Conservation (phyloP, 2,888 invertebrate species). For the Xestoiulus laeticollis region DNA sequence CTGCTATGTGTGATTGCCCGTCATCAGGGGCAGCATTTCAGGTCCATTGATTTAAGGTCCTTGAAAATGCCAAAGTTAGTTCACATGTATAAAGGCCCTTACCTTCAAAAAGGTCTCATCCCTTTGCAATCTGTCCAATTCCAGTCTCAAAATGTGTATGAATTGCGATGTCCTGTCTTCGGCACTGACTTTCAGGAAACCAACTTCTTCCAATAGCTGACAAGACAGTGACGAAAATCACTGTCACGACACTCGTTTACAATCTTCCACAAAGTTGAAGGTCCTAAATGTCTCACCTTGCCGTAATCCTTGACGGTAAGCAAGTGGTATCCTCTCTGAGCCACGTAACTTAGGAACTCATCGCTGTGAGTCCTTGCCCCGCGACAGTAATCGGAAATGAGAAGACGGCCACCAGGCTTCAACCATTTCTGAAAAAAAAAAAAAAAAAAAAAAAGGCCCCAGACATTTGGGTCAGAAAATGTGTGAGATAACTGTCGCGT, state of each 20-base stretch:
- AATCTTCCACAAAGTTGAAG: not conserved
- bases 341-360: constrained; percentile 67
- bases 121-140: constrained; percentile 64
- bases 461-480: not conserved
- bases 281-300: constrained; percentile 60
- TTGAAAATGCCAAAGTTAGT: too few species aligned
- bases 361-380: constrained; percentile 66
- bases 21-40: too few species aligned
- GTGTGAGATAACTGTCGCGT: too few species aligned
- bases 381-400: constrained; percentile 69
- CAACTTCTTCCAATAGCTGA: constrained; percentile 65
- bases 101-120: constrained; percentile 59
- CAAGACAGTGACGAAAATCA: not conserved
- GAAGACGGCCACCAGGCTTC: constrained; percentile 68
- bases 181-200: constrained; percentile 67
- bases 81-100: too few species aligned
- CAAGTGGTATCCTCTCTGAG: constrained; percentile 67
- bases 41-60: too few species aligned
- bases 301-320: constrained; percentile 64
- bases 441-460: too few species aligned
- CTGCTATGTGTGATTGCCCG: too few species aligned
- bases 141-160: constrained; percentile 65
- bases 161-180: constrained; percentile 68
- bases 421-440: constrained; percentile 65
- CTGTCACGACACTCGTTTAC: not conserved